Conservation (phyloP, 2,113 vertebrate genomes). For the Semicossyphus pulcher region DNA sequence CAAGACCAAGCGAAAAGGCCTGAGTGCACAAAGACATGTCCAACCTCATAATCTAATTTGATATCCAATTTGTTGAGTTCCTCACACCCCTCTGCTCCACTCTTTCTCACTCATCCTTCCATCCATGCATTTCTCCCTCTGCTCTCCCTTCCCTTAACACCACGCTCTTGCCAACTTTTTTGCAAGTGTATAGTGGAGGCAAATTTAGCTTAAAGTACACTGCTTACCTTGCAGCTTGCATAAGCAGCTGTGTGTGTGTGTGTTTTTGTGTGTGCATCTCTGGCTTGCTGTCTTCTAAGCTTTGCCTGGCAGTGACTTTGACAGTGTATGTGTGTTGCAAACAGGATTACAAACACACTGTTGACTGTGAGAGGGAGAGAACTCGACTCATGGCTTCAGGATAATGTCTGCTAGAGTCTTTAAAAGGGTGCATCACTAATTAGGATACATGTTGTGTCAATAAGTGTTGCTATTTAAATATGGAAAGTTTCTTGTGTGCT, state of each 20-base stretch:
- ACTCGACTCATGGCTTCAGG: conserved; percentile 28
- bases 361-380: conserved; percentile 35
- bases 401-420: conserved; percentile 24
- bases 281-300: conserved; percentile 42
- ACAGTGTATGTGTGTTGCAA: conserved; percentile 48
- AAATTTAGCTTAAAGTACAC: conserved; percentile 53
- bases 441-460: conserved; percentile 42
- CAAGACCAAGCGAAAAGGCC: conserved; percentile 44
- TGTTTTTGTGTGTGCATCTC: background rate
- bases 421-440: conserved; percentile 28
- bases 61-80: conserved; percentile 65
- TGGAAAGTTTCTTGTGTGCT: background rate
- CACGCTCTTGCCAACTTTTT: conserved; percentile 43
- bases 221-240: conserved; percentile 53
- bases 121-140: conserved; percentile 4
- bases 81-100: background rate
- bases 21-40: conserved; percentile 56
- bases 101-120: conserved; percentile 39
- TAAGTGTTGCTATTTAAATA: conserved; percentile 29
- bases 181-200: conserved; percentile 24
- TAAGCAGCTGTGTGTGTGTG: conserved; percentile 39
- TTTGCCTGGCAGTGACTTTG: conserved; percentile 37
- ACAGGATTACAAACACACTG: conserved; percentile 60
- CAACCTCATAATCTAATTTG: conserved; percentile 63
- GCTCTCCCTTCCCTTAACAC: conserved; percentile 2